These are phyloP conservation scores for Acanthaster planci DNA, from an alignment of 35 echinoderm and acorn worm species.

Conservation along the genomic window DNA sequence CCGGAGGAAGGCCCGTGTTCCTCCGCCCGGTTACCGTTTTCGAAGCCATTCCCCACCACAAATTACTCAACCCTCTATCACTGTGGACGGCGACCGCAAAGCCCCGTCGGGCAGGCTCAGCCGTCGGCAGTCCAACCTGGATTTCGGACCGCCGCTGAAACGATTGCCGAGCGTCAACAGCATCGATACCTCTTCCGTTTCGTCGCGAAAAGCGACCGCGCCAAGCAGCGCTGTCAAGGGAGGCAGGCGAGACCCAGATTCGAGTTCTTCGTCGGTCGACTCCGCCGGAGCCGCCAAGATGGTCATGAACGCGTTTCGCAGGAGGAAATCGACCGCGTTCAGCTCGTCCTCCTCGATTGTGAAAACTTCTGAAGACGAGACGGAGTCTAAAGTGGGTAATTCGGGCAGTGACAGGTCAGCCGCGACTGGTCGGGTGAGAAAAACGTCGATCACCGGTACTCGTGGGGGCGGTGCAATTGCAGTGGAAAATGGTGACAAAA, in stretches of 20 bases:
- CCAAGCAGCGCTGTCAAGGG: neutral
- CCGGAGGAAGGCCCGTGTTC: slow-evolving; percentile 34
- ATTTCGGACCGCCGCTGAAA: neutral
- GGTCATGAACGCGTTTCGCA: slow-evolving; percentile 47
- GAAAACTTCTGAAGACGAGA: neutral
- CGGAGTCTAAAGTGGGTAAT: neutral
- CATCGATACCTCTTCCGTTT: slow-evolving; percentile 11
- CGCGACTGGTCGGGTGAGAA: neutral
- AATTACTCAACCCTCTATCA: neutral
- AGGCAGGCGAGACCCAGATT: slow-evolving; percentile 17
- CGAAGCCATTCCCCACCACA: neutral
- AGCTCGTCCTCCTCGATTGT: neutral
- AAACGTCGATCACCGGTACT: neutral
- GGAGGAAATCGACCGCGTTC: slow-evolving; percentile 32
- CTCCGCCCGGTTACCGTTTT: neutral
- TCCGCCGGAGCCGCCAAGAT: slow-evolving; percentile 27
- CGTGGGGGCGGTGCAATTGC: neutral
- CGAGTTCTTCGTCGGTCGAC: slow-evolving; percentile 37
- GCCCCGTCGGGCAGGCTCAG: neutral
- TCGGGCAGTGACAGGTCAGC: neutral
- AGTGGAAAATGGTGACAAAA: neutral
- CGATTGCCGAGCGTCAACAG: slow-evolving; percentile 35
- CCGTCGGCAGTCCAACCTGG: slow-evolving; percentile 24
- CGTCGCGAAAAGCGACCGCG: neutral
- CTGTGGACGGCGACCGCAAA: neutral